A percentile compares a stretch with the other conserved stretches of the same genome.
Conservation (phyloP, 2,888 invertebrate genomes). For the Globia sparganii region DNA sequence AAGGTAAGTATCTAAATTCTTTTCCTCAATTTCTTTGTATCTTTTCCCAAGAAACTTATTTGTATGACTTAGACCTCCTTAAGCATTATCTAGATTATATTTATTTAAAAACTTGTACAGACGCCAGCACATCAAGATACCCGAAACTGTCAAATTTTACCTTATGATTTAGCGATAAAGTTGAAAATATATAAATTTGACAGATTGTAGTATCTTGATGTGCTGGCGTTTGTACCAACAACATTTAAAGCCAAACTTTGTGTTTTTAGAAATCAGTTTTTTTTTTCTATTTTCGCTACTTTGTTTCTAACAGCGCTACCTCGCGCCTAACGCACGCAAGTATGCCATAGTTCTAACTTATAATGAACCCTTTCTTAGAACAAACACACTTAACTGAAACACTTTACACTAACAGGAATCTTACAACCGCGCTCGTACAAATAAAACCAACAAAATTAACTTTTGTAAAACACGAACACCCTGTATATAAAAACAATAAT, state of each 20-base stretch:
- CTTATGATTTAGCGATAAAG: too few relatives aligned
- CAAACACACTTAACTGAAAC: conserved; percentile 9
- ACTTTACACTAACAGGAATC: conserved; percentile 30
- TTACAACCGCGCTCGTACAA: background rate
- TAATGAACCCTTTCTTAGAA: conserved; percentile 47
- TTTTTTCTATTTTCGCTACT: conserved; percentile 11
- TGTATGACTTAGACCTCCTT: too few relatives aligned
- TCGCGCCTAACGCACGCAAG: background rate
- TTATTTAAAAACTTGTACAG: too few relatives aligned
- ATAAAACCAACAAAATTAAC: conserved; percentile 36
- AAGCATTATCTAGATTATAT: too few relatives aligned
- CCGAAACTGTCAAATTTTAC: too few relatives aligned
- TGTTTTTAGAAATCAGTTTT: background rate
- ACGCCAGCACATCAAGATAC: too few relatives aligned
- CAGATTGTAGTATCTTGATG: too few relatives aligned
- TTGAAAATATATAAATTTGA: too few relatives aligned
- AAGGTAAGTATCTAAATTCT: too few relatives aligned
- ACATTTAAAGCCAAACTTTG: background rate
- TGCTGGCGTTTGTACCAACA: too few relatives aligned
- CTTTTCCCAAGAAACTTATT: too few relatives aligned
- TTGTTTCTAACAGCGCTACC: background rate
- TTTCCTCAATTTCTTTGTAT: too few relatives aligned
- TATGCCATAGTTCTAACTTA: conserved; percentile 22
- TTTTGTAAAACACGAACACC: conserved; percentile 62
- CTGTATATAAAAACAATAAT: conserved; percentile 80